Base-by-base conservation (phyloP, 2,797 vertebrate genomes). In the Carduelis carduelis region DNA sequence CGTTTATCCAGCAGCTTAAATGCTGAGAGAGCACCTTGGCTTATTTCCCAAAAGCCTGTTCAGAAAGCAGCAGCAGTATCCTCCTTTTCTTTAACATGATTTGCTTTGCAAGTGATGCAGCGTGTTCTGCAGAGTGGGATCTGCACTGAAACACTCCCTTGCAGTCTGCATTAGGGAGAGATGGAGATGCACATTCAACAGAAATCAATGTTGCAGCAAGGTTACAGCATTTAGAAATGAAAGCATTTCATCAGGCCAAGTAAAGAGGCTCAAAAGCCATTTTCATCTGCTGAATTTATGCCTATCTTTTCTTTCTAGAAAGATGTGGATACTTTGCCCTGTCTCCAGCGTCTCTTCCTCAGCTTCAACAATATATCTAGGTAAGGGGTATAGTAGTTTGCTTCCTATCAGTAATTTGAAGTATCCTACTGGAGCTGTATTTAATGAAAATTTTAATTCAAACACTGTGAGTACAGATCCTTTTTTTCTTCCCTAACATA, bases 331-430 rank as follows among this genome's bases (percentile, higher is more conserved):
- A 97, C 96, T 97, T 98, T 99, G 97, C 99, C 99, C 98, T 94
- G 97, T 97, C 98, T 99, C 97, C 99, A 99, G 94, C 99, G 98
- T 86, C 98, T 99, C 96, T 99, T 99, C 97, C 99, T 99, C 98
- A 99, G 99, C 98, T 98, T 98, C 98, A 99, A 99, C 98, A 99
- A 98, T 98, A 99, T 99, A 97, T 98, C 98, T 98, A 99, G 99
- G 99, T 99, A 99, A 99, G 99, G 91, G 80, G 84, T 95, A 94
- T 74, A 83, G 66, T 83, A 57, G 56, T 90, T 96, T 93, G 56
- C 76, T 96, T 85, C 83, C 76, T 97, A 49, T 85, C 69, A 85
- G 50, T 94, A 76, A 91, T 88, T 88, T 93, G 28, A 84, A 81
- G 18, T 85, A 81, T 53, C 57, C 55, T 57, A 7, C 75, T 84